These are phyloP conservation scores for Phasia obesa DNA, from an alignment of 2,888 invertebrate genomes.

Conservation along the genomic window DNA sequence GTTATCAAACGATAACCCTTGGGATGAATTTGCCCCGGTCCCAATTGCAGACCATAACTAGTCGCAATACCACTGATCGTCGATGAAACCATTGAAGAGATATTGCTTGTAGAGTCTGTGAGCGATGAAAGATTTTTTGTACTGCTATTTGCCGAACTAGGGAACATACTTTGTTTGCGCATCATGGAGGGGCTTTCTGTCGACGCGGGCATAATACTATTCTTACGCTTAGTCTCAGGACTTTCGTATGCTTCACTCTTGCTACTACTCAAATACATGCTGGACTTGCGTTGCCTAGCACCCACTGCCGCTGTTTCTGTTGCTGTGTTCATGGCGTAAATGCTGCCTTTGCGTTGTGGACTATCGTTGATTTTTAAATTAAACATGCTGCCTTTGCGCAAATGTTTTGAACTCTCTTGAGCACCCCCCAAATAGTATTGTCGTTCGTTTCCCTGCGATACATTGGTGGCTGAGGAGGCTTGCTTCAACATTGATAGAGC, in stretches of 20 bases:
- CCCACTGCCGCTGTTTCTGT: slow-evolving; percentile 27
- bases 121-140: slow-evolving; percentile 69
- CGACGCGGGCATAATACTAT: slow-evolving; percentile 74
- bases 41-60: slow-evolving; percentile 87
- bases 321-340: slow-evolving; percentile 73
- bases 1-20: slow-evolving; percentile 88
- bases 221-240: slow-evolving; percentile 72
- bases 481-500: slow-evolving; percentile 79
- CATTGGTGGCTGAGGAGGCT: slow-evolving; percentile 80
- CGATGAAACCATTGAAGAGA: slow-evolving; percentile 67
- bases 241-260: slow-evolving; percentile 42
- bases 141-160: slow-evolving; percentile 58
- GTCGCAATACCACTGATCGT: slow-evolving; percentile 76
- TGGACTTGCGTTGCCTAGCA: slow-evolving; percentile 71
- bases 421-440: slow-evolving; percentile 72
- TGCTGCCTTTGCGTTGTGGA: slow-evolving; percentile 75
- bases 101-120: slow-evolving; percentile 75
- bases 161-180: slow-evolving; percentile 77
- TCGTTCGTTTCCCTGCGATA: slow-evolving; percentile 73
- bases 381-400: slow-evolving; percentile 78
- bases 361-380: slow-evolving; percentile 73
- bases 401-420: slow-evolving; percentile 64
- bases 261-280: slow-evolving; percentile 62
- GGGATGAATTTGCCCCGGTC: slow-evolving; percentile 92
- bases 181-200: slow-evolving; percentile 72